These are phyloP conservation scores for Plectrocnemia conspersa DNA, from an alignment of 1,140 invertebrate species.

Conservation along the genomic window DNA sequence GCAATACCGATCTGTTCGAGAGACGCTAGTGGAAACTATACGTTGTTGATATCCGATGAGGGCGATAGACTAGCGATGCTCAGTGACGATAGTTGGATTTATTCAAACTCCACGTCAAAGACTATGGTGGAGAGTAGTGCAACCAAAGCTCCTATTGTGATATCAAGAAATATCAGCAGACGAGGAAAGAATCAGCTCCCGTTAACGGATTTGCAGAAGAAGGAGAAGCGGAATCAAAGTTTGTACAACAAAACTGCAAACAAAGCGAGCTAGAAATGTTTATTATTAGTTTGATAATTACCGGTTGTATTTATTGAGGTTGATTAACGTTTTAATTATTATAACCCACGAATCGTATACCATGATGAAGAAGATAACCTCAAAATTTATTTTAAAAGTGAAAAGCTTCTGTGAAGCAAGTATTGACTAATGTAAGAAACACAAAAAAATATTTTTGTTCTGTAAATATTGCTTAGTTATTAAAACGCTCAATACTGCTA, in stretches of 20 bases:
- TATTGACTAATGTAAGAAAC: too few species aligned
- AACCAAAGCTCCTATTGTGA: not conserved
- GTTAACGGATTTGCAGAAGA: slow-evolving; percentile 15
- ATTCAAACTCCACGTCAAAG: slow-evolving; percentile 14
- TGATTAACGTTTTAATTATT: too few species aligned
- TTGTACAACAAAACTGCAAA: not conserved
- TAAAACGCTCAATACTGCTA: too few species aligned
- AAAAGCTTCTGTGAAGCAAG: too few species aligned
- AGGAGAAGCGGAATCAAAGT: slow-evolving; percentile 1
- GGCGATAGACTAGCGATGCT: slow-evolving; percentile 46
- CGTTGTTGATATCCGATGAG: slow-evolving; percentile 40
- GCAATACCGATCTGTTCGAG: slow-evolving; percentile 66
- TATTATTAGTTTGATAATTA: too few species aligned
- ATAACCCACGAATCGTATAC: too few species aligned
- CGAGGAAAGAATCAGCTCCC: slow-evolving; percentile 2
- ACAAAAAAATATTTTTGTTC: too few species aligned
- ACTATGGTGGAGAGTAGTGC: not conserved
- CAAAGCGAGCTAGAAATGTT: slow-evolving; percentile 12
- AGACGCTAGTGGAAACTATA: slow-evolving; percentile 42
- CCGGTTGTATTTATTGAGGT: too few species aligned
- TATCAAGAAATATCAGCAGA: not conserved
- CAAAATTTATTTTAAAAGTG: too few species aligned
- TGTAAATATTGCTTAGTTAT: too few species aligned
- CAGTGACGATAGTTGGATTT: slow-evolving; percentile 40
- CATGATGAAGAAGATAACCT: too few species aligned